Base-by-base conservation (phyloP, 2,113 vertebrate species). In the Megaceryle torquata region DNA sequence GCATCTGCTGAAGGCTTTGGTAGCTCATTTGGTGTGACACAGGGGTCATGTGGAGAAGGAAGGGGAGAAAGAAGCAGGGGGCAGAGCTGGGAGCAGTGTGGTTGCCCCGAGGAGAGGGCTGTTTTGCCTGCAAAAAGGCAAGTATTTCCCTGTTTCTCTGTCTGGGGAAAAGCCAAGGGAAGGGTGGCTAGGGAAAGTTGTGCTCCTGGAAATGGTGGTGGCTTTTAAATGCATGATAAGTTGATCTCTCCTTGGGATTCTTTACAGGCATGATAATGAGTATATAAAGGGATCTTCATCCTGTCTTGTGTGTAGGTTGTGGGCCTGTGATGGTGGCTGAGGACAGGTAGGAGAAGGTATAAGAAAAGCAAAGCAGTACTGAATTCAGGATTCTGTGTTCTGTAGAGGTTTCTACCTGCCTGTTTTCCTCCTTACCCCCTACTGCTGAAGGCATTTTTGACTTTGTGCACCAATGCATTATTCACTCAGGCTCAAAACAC, bases 11-110 rank as follows among this genome's bases (percentile, higher is more conserved):
- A 90, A 94, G 69, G 37, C 74, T 96, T 97, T 93, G 76, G 64
- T 96, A 88, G 70, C 69, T 97, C 17, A 9, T 97, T 96, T 97
- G 94, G 70, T 96, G 63, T 70, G 72, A 94, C 35, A n/a, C 3
- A 2, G 11, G 26, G 21, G 25, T 35, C 44, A 7, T 90, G 76
- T 71, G 59, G 61, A 83, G 71, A 86, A 67, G 53, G 21, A 39
- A 61, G 29, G 37, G 67, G 46, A 82, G 44, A 54, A 77, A 22
- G 13, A 18, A 8, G 26, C 35, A 72, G 35, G 16, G 19, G 20
- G 11, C 20, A 85, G 57, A 89, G 24, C 12, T 33, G 39, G 41
- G 29, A 85, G 14, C 20, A 56, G 48, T 35, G 10, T 41, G 11
- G 9, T 11, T 72, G 8, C 18, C 3, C 29, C 14, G 48, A 50